A percentile compares a stretch with the other conserved stretches of the same genome.
Conservation (phyloP, 2,888 invertebrate genomes). For the Opisthograptis luteolata region DNA sequence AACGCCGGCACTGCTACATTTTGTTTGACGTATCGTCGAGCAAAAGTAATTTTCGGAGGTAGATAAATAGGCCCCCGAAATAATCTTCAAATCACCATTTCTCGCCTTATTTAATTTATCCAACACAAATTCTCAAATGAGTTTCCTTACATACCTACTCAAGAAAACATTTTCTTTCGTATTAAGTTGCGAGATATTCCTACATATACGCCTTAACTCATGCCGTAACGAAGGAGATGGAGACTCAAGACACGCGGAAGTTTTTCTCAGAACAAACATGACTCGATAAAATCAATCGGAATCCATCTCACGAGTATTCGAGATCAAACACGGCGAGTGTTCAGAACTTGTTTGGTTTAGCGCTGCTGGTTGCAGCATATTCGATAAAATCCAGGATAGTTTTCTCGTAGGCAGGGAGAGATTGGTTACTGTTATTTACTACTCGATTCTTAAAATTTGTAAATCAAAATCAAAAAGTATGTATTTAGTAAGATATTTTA, state of each 20-base stretch:
- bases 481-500: no score
- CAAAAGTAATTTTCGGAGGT: no score
- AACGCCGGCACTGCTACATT: no score
- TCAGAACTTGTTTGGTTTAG: conserved; percentile 67
- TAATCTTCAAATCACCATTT: background rate
- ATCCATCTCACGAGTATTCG: conserved; percentile 64
- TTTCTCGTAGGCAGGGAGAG: conserved; percentile 30
- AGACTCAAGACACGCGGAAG: conserved; percentile 28
- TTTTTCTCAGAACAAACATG: conserved; percentile 60
- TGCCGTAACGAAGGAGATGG: conserved; percentile 8
- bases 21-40: no score
- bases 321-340: conserved; percentile 64
- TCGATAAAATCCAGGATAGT: conserved; percentile 73
- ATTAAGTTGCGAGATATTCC: conserved; percentile 1
- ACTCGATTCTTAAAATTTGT: no score
- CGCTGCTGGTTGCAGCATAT: conserved; percentile 65
- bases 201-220: background rate
- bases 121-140: background rate
- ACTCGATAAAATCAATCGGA: conserved; percentile 72
- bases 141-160: background rate
- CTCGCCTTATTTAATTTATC: conserved; percentile 1
- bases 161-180: conserved; percentile 8
- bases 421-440: background rate
- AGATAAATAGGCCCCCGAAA: no score
- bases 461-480: no score